These are phyloP conservation scores for Sparus aurata DNA, from an alignment of 2,797 vertebrate species.

Conservation along the genomic window DNA sequence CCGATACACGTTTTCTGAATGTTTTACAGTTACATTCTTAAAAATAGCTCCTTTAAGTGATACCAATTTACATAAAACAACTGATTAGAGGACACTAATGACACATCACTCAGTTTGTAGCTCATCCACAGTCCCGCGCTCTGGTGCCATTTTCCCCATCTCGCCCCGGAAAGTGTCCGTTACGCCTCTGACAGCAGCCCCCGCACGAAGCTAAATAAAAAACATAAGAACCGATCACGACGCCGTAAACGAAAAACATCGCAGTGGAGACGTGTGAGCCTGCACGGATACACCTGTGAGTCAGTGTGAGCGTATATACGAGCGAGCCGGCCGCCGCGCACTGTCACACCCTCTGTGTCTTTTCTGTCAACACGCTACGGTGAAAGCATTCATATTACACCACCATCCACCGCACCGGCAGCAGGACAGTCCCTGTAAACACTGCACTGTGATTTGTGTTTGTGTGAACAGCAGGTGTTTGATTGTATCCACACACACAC, in stretches of 20 bases:
- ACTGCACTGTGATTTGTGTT: constrained; percentile 54
- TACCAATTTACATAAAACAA: background rate
- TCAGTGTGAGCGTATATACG: constrained; percentile 14
- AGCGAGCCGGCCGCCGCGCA: constrained; percentile 3
- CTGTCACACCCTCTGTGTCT: constrained; percentile 31
- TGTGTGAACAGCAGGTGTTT: constrained; percentile 71
- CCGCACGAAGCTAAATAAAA: background rate
- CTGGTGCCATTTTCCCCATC: background rate
- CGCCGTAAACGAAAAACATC: constrained; percentile 6
- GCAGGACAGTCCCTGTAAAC: constrained; percentile 57
- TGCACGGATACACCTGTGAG: constrained; percentile 15
- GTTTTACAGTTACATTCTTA: too few species aligned
- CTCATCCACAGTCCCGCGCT: background rate
- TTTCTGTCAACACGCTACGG: constrained; percentile 39
- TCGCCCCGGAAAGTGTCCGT: background rate
- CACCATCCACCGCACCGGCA: constrained; percentile 24
- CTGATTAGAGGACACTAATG: background rate
- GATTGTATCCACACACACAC: constrained; percentile 47
- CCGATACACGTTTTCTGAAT: too few species aligned
- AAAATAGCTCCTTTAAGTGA: background rate
- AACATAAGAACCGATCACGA: background rate
- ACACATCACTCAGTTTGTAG: background rate
- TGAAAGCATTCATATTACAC: constrained; percentile 35
- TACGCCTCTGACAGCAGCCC: constrained; percentile 7
- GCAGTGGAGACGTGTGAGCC: background rate